Percentiles rank a stretch among this genome's conserved stretches.
phyloP scores from a whole-genome alignment of 1,140 invertebrate genomes.

The Drosophila pruinosa region DNA sequence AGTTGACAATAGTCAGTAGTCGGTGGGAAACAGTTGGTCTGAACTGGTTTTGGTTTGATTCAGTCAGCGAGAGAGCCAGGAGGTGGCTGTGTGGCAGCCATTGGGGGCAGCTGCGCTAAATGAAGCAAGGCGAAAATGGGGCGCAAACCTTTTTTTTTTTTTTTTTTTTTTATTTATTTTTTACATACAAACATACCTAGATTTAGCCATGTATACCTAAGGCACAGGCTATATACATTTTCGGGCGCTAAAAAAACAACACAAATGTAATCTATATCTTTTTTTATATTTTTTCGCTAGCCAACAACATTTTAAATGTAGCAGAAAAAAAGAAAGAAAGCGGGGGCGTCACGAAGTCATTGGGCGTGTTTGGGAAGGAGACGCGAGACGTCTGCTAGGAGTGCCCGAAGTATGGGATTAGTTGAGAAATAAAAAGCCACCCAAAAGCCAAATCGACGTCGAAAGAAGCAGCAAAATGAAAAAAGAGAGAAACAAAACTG shows the following conservation, averaged over 20 bases:
- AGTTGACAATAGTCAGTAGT: conserved; percentile 18
- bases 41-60: conserved; percentile 1
- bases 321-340: conserved; percentile 8
- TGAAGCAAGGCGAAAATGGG: conserved; percentile 48
- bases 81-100: neutral
- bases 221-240: conserved; percentile 23
- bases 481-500: conserved; percentile 33
- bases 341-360: conserved; percentile 21
- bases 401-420: conserved; percentile 30
- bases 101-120: conserved; percentile 33
- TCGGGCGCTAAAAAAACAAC: conserved; percentile 40
- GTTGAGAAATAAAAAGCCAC: conserved; percentile 51
- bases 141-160: conserved; percentile 41
- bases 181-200: neutral
- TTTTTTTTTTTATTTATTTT: neutral
- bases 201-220: conserved; percentile 8
- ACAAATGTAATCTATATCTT: conserved; percentile 53
- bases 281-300: conserved; percentile 3
- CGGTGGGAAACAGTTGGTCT: neutral
- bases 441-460: conserved; percentile 27
- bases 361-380: conserved; percentile 35
- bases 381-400: conserved; percentile 8
- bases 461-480: conserved; percentile 7
- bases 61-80: neutral
- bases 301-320: conserved; percentile 31